Conservation (phyloP, 2,888 invertebrate genomes). For the Drosophila antonietae region DNA sequence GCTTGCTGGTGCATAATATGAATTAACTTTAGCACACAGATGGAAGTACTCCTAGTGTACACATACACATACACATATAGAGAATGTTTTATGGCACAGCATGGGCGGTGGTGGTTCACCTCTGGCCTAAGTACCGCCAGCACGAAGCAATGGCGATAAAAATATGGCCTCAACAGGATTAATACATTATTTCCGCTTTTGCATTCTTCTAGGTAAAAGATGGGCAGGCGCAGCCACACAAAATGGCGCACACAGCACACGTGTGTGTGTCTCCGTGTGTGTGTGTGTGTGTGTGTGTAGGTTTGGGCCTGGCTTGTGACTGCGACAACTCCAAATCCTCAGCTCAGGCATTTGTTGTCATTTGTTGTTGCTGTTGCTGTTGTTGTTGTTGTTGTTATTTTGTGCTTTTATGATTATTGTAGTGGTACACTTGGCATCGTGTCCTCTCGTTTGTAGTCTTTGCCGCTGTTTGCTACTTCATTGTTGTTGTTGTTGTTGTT, state of each 20-base stretch:
- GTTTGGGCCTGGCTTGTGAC: slow-evolving; percentile 29
- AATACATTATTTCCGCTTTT: slow-evolving; percentile 82
- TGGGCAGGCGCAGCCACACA: slow-evolving; percentile 33
- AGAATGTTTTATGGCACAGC: slow-evolving; percentile 47
- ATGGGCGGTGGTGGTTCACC: background rate
- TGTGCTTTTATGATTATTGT: slow-evolving; percentile 78
- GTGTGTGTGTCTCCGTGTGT: background rate
- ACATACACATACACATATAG: slow-evolving; percentile 27
- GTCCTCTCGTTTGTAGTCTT: slow-evolving; percentile 22
- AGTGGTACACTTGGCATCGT: slow-evolving; percentile 62
- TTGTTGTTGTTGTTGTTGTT: slow-evolving; percentile 35
- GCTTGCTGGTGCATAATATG: slow-evolving; percentile 23
- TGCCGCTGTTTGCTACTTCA: slow-evolving; percentile 12
- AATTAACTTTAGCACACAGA: slow-evolving; percentile 58
- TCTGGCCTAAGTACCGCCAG: slow-evolving; percentile 12
- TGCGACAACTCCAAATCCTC: slow-evolving; percentile 59
- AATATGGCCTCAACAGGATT: slow-evolving; percentile 84
- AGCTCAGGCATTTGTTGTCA: slow-evolving; percentile 55
- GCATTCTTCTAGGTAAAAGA: slow-evolving; percentile 49
- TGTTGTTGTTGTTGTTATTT: slow-evolving; percentile 58
- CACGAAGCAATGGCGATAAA: slow-evolving; percentile 81
- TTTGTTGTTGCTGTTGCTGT: slow-evolving; percentile 48
- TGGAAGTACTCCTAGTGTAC: slow-evolving; percentile 46
- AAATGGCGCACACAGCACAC: slow-evolving; percentile 25
- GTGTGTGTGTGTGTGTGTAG: background rate